Evolutionary conservation across 2,797 vertebrate species (phyloP), one percentile per base, ranked within the genome.

Genomic region (Sebastes itinus): DNA sequence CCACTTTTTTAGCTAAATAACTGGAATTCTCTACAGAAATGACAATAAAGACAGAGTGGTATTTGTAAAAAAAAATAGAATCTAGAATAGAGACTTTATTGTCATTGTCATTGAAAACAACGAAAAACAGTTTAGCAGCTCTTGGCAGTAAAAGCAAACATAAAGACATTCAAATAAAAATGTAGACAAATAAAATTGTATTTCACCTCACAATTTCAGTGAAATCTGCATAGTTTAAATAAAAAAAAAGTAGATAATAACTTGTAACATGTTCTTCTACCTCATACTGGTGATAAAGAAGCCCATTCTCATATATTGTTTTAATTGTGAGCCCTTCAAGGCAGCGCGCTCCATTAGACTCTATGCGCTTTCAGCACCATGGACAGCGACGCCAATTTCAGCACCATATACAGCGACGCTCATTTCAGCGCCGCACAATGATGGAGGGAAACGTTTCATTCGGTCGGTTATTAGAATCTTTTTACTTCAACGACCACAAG

Each of bases 311-410:
- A 5, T 33, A 1, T 33, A 1, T 46, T 4, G 54, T 25, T 65
- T 72, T 5, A 46, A 64, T 6, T 33, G 69, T 22, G 49, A 55
- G 27, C 18, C 11, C 28, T 38, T 18, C 54, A 65, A 68, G 68
- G 23, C 58, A 25, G 30, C 3, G 30, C 16, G 52, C 68, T 42
- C 12, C 30, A 4, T 49, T 46, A 23, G 18, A 14, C 49, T 52
- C 9, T 6, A 6, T 28, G 56, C 1, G 35, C 6, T 56, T 92
- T 92, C 86, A 94, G 94, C 55, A 93, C 92, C 38, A 16, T 14
- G 35, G 35, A 38, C 87, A 94, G 94, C 85, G 71, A 69, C 73
- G 11, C 9, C 25, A 2, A 33, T 65, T 71, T 77, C 71, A 63
- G 67, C 33, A 49, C 33, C 16, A 38, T 38, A 6, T 6, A 38